Percentiles rank a stretch among this genome's conserved stretches.
phyloP scores from a whole-genome alignment of 2,797 vertebrate species.

The Cyclopterus lumpus region DNA sequence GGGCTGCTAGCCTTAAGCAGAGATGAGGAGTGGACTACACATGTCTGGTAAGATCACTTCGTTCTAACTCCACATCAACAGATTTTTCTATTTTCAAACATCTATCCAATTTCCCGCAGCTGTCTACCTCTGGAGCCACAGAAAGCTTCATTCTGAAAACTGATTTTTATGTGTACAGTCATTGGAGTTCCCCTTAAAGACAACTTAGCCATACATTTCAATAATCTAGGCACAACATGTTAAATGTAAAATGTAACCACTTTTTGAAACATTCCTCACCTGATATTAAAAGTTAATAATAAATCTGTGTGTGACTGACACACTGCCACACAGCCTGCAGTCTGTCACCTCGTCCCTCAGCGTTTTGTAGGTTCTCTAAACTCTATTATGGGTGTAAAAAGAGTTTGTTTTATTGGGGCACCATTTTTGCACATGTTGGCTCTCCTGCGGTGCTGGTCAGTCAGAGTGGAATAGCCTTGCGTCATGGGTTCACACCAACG shows the following conservation, averaged over 20 bases:
- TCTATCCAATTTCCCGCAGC: neutral
- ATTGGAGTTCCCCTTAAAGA: neutral
- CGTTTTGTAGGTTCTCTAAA: conserved; percentile 65
- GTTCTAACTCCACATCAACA: neutral
- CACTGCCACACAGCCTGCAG: conserved; percentile 49
- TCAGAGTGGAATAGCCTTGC: conserved; percentile 77
- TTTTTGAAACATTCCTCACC: neutral
- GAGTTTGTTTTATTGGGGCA: conserved; percentile 78
- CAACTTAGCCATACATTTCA: neutral
- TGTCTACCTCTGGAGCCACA: neutral
- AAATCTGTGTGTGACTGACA: conserved; percentile 33
- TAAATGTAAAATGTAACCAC: neutral
- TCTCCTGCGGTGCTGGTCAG: conserved; percentile 86
- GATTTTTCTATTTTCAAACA: neutral
- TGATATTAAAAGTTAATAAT: conserved; percentile 10
- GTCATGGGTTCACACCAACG: conserved; percentile 79
- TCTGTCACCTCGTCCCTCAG: conserved; percentile 47
- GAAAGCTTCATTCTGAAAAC: neutral
- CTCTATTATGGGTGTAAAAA: conserved; percentile 72
- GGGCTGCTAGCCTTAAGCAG: neutral
- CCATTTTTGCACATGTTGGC: conserved; percentile 76
- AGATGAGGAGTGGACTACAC: neutral
- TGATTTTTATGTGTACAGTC: neutral
- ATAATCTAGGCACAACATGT: neutral
- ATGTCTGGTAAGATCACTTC: neutral